These are phyloP conservation scores for Drosophila birchii DNA, from an alignment of 2,888 invertebrate species.

Conservation along the genomic window DNA sequence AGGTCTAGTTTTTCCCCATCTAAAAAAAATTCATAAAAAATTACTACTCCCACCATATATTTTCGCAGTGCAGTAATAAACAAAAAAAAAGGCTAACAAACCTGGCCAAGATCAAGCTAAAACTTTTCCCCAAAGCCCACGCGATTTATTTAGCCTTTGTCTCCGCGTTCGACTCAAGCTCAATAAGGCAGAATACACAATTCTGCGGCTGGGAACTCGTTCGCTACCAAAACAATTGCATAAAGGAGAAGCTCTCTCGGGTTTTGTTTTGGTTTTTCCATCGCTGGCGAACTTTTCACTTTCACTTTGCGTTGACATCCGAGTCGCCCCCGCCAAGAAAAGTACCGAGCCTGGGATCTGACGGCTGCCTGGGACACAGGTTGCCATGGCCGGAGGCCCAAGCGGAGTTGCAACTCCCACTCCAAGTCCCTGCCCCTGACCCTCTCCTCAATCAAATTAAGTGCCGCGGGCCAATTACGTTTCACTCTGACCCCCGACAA, in stretches of 20 bases:
- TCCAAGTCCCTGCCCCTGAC: slow-evolving; percentile 3
- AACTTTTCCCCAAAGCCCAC: slow-evolving; percentile 58
- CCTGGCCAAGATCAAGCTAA: slow-evolving; percentile 56
- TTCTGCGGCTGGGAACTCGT: slow-evolving; percentile 66
- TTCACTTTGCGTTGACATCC: slow-evolving; percentile 75
- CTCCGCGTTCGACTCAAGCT: slow-evolving; percentile 45
- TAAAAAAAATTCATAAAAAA: neutral
- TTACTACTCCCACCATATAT: neutral
- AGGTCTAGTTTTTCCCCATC: too few relatives aligned
- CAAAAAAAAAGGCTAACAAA: slow-evolving; percentile 43
- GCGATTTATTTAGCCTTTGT: slow-evolving; percentile 63
- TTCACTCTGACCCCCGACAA: slow-evolving; percentile 72
- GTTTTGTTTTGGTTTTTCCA: slow-evolving; percentile 36
- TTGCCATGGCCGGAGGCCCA: slow-evolving; percentile 31
- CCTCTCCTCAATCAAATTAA: slow-evolving; percentile 67
- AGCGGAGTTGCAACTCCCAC: slow-evolving; percentile 15
- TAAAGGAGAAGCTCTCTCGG: slow-evolving; percentile 63
- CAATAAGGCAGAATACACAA: slow-evolving; percentile 55
- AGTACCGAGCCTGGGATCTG: slow-evolving; percentile 6
- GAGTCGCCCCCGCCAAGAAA: slow-evolving; percentile 62
- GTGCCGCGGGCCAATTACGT: slow-evolving; percentile 78
- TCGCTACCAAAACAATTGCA: slow-evolving; percentile 62
- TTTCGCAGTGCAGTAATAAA: slow-evolving; percentile 41
- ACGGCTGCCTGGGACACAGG: slow-evolving; percentile 41
- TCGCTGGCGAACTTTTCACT: slow-evolving; percentile 65